These are phyloP conservation scores for Octomys mimax DNA, from an alignment of 2,797 vertebrate species.

Conservation along the genomic window DNA sequence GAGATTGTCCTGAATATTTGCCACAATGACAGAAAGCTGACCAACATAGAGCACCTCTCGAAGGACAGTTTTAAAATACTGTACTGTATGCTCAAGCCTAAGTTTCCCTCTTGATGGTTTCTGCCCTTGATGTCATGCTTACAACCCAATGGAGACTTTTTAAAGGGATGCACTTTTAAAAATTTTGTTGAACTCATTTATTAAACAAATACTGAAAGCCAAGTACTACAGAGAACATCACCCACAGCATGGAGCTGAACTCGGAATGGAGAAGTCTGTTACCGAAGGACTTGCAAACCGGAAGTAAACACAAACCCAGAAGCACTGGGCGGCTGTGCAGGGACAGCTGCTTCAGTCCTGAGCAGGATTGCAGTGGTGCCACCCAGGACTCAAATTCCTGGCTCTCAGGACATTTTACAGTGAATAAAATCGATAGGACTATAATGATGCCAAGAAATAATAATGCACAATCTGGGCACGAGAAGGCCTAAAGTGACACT, in stretches of 20 bases:
- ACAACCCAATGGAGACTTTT: not conserved
- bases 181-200: not conserved
- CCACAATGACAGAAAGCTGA: not conserved
- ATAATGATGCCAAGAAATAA: not conserved
- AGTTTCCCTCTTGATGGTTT: not conserved
- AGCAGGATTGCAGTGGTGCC: not conserved
- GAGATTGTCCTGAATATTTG: too few relatives aligned
- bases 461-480: accelerated
- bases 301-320: not conserved
- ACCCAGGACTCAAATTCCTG: not conserved
- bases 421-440: not conserved
- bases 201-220: not conserved
- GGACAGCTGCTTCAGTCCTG: not conserved
- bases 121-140: not conserved
- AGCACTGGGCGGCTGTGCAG: not conserved
- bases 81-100: not conserved
- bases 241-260: not conserved
- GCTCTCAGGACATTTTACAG: not conserved
- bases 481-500: not conserved
- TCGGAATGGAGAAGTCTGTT: not conserved
- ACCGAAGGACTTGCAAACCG: not conserved
- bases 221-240: not conserved
- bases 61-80: not conserved
- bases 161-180: not conserved
- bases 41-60: not conserved